Conservation (phyloP, 1,140 invertebrate species). For the Calephelis nemesis region DNA sequence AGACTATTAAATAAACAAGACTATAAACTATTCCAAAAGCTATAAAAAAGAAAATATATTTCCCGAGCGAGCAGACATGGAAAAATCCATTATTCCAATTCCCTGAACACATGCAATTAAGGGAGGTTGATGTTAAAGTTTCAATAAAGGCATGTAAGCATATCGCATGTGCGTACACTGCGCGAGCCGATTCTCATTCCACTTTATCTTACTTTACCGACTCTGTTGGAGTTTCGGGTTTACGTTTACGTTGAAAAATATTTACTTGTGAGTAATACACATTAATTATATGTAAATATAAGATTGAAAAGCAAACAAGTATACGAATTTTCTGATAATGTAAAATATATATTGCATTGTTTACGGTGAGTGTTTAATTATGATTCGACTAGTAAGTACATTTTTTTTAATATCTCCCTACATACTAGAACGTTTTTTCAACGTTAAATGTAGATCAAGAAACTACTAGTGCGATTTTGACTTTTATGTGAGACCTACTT, state of each 20-base stretch:
- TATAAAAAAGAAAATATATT: conserved; percentile 1
- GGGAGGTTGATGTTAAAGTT: conserved; percentile 27
- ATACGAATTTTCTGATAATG: no score
- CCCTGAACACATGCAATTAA: conserved; percentile 39
- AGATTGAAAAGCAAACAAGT: no score
- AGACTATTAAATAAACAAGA: no score
- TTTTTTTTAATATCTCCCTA: no score
- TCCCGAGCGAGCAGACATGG: conserved; percentile 25
- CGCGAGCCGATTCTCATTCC: conserved; percentile 7
- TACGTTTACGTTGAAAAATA: conserved; percentile 2
- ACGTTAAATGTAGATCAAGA: no score
- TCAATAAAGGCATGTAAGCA: conserved; percentile 11
- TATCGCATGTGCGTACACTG: not conserved
- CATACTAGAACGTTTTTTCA: no score
- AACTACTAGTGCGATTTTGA: no score
- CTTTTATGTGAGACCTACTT: no score
- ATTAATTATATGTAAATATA: not conserved
- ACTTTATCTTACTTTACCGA: conserved; percentile 7
- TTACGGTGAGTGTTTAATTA: no score
- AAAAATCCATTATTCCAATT: conserved; percentile 41
- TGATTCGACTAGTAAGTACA: no score
- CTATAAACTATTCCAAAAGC: no score
- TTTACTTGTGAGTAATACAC: not conserved
- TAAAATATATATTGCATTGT: no score
- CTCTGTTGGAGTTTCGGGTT: conserved; percentile 1